Percentiles rank a stretch among this genome's conserved stretches.
Evolutionary conservation across 2,888 invertebrate genomes (phyloP).

Genomic region (Halictus quadricinctus): DNA sequence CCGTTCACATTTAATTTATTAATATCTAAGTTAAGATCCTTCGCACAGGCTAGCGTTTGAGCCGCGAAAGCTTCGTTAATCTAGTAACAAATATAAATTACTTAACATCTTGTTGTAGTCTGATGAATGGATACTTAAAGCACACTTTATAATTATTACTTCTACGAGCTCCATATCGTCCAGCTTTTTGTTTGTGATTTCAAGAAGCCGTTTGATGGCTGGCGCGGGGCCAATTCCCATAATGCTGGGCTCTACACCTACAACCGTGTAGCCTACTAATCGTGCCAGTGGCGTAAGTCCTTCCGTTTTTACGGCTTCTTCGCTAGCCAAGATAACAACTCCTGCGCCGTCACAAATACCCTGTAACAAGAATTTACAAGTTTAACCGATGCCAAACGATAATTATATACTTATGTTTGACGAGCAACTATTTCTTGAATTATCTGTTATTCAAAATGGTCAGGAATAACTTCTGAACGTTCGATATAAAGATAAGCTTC

Average conservation of each 20-base stretch:
- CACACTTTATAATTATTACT: conserved; percentile 83
- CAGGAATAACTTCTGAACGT: neutral
- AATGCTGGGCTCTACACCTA: conserved; percentile 97
- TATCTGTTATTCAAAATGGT: neutral
- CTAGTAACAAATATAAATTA: conserved; percentile 82
- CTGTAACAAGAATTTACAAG: conserved; percentile 81
- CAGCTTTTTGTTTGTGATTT: conserved; percentile 89
- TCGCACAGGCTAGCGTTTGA: conserved; percentile 95
- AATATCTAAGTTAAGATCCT: conserved; percentile 93
- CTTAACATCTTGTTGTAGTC: neutral
- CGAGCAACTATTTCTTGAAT: neutral
- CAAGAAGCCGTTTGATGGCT: conserved; percentile 94
- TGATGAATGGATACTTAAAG: neutral
- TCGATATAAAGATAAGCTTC: too few species aligned
- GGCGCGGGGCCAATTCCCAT: conserved; percentile 99
- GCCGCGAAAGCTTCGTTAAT: conserved; percentile 99
- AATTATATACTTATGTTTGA: neutral
- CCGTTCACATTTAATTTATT: conserved; percentile 97
- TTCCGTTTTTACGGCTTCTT: conserved; percentile 92
- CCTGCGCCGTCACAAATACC: conserved; percentile 99
- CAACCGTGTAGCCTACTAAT: conserved; percentile 94
- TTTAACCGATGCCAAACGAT: neutral
- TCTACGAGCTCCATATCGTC: conserved; percentile 96
- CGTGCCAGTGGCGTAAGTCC: conserved; percentile 95
- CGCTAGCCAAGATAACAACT: conserved; percentile 94